A percentile compares a stretch with the other conserved stretches of the same genome.
These are phyloP conservation scores for Labroides dimidiatus DNA, from an alignment of 2,797 vertebrate species.

Conservation along the genomic window DNA sequence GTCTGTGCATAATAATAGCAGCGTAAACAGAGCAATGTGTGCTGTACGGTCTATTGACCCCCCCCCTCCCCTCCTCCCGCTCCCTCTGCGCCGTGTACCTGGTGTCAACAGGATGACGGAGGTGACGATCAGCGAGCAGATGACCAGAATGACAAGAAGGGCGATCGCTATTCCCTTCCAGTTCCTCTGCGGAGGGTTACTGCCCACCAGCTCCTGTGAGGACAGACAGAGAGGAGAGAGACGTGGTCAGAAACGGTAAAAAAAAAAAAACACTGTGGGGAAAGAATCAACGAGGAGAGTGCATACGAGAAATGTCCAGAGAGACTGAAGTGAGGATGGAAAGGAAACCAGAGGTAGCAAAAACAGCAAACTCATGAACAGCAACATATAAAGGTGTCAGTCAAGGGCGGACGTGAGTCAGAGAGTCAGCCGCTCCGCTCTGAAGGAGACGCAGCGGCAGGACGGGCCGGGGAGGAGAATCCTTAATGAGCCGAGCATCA, in stretches of 20 bases:
- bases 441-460: too few relatives aligned
- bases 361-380: constrained; percentile 36
- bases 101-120: constrained; percentile 98
- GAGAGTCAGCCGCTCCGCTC: constrained; percentile 52
- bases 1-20: constrained; percentile 66
- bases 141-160: constrained; percentile 97
- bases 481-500: constrained; percentile 71
- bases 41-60: constrained; percentile 21
- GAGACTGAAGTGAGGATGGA: too few relatives aligned
- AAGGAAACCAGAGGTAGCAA: constrained; percentile 11
- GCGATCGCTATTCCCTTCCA: constrained; percentile 99
- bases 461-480: too few relatives aligned
- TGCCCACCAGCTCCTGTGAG: constrained; percentile 96
- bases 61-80: neutral
- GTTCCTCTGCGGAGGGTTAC: constrained; percentile 98
- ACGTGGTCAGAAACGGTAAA: constrained; percentile 45
- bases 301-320: too few relatives aligned
- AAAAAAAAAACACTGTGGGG: constrained; percentile 16
- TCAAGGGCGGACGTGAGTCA: constrained; percentile 70
- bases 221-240: constrained; percentile 41
- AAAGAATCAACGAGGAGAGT: constrained; percentile 21
- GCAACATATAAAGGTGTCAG: constrained; percentile 31
- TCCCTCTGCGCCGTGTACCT: constrained; percentile 82
- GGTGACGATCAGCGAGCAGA: constrained; percentile 98
- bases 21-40: constrained; percentile 54